Evolutionary conservation across 2,888 invertebrate genomes (phyloP), one percentile per base, ranked within the genome.

Genomic region (Galeopsomyia nigrocyanea): DNA sequence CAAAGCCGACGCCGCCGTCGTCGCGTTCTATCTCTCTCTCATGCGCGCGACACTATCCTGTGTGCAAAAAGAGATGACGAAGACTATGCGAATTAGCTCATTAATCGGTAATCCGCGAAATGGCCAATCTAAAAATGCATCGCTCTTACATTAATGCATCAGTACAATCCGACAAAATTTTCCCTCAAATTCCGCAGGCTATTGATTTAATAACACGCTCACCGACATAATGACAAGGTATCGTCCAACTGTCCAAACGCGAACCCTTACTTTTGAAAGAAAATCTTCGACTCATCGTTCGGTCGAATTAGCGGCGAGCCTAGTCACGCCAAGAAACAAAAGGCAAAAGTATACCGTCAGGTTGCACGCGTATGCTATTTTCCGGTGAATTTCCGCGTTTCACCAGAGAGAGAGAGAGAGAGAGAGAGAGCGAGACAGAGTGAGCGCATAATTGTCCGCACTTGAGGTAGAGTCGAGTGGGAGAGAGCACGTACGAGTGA

Each of bases 61-160:
- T 26, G 26, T 14, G 22, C 21, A 39, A 64, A 49, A 67, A 57
- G 21, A 58, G 39, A 46, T 55, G 53, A 53, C 7, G 39, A 13
- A 3, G 39, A 1, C 10, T 10, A 39, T 31, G 57, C 51, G 51
- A 66, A 65, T 66, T 50, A 67, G 66, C 63, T 67, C 69, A 74
- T 70, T 70, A 74, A 70, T 70, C 49, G 57, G 60, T 70, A 63
- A 67, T 67, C 47, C 67, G 58, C 13, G 51, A 66, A 74, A 67
- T 62, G 49, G 57, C 17, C 66, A 61, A 63, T 70, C 55, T 53
- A 55, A 73, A 73, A 63, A 46, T 31, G 17, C 49, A 26, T 21
- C 31, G 0, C n/a, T 47, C 10, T 61, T 21, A 13, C 49, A 61
- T 72, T 60, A 60, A 22, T 49, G 67, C 17, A 57, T 68, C 5